Percentiles rank a stretch among this genome's conserved stretches.
Evolutionary conservation across 1,140 invertebrate species (phyloP).

Genomic region (Pseudachorutes palmiensis): DNA sequence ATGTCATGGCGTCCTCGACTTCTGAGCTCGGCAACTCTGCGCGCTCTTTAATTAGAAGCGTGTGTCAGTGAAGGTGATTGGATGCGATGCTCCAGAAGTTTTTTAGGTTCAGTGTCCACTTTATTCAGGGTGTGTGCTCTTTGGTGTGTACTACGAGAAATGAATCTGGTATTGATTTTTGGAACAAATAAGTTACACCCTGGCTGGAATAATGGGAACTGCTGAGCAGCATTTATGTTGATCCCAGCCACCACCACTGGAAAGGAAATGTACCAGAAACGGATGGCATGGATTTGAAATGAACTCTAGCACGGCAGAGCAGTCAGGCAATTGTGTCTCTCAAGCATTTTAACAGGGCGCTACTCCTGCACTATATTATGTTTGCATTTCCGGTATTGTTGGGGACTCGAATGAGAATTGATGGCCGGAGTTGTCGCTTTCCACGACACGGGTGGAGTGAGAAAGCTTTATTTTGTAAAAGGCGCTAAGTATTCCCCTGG

Average conservation of each 20-base stretch:
- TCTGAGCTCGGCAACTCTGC: neutral
- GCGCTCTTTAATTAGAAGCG: neutral
- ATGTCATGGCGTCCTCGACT: neutral
- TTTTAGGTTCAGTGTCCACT: too few species aligned
- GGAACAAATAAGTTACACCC: neutral
- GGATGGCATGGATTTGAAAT: neutral
- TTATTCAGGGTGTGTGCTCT: too few species aligned
- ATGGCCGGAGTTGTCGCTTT: too few species aligned
- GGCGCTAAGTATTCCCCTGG: neutral
- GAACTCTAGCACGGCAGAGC: too few species aligned
- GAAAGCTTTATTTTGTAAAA: too few species aligned
- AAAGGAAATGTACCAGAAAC: conserved; percentile 7
- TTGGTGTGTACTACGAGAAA: neutral
- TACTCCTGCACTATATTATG: too few species aligned
- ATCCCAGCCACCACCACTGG: neutral
- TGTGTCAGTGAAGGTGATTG: neutral
- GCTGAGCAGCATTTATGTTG: neutral
- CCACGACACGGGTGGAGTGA: too few species aligned
- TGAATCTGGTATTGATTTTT: neutral
- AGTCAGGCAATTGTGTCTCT: neutral
- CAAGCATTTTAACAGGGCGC: too few species aligned
- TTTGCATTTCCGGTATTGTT: too few species aligned
- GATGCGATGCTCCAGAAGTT: neutral
- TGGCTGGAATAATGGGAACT: neutral
- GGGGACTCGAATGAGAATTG: too few species aligned